Evolutionary conservation across 2,888 invertebrate genomes (phyloP), one percentile per base, ranked within the genome.

Genomic region (Hypercompe scribonia): DNA sequence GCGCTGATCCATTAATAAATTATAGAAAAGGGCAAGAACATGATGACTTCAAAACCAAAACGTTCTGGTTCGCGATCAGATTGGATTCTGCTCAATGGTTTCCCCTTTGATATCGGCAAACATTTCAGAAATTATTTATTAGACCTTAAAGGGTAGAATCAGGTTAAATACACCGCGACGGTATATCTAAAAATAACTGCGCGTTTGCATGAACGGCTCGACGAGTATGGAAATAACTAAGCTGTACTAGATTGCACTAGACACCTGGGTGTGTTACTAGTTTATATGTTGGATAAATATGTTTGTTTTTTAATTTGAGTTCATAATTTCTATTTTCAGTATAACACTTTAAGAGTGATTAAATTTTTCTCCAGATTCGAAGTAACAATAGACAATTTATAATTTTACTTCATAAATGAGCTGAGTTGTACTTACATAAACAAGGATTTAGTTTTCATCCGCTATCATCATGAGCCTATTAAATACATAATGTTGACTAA

Each of bases 141-240:
- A 76, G 72, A 81, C 68, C 72, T 61, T 80, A 68, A 68, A 74
- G 75, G 78, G 72, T 68, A 61, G 72, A 74, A 77, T 71, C 74
- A 72, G 76, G 75, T 73, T 69, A 65, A 74, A 80, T 75, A 79
- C 69, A 68, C 71, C 70, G 72, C 76, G 77, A 82, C 82, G 76
- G 70, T 71, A 65, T 21, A 75, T 73, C 79, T 84, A 84, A 77
- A 84, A 76, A 81, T 84, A 84, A 76, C 77, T 71, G n/a, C 72
- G 73, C 71, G 74, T 74, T 74, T 80, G 81, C 81, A 42, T 68
- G 72, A 78, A 70, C 75, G 75, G 68, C 65, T 70, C 72, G 24
- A 69, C 84, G 70, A 73, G 84, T 85, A 84, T 85, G 84, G 73
- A 80, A 83, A 85, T 85, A 65, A 76, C 78, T 74, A 77, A 79